phyloP scores from a whole-genome alignment of 2,888 invertebrate species.

The Chrysotoxum bicinctum region DNA sequence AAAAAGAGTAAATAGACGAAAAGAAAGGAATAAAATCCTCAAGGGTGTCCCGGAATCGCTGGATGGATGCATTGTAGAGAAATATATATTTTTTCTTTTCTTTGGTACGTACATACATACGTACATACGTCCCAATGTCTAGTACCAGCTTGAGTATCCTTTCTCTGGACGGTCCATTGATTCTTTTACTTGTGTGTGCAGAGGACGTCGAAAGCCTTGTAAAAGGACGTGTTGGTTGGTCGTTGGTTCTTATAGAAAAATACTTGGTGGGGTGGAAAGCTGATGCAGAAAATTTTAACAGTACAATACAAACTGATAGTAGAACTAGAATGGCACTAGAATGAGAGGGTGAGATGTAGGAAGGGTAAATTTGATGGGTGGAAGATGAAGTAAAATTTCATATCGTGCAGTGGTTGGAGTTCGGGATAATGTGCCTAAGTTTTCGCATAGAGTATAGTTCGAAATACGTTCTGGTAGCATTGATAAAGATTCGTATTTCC shows the following conservation, averaged over 20 bases:
- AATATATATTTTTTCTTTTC: slow-evolving; percentile 9
- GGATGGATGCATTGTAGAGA: slow-evolving; percentile 15
- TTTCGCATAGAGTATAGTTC: slow-evolving; percentile 55
- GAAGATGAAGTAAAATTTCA: slow-evolving; percentile 45
- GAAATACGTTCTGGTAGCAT: slow-evolving; percentile 62
- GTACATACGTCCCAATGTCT: slow-evolving; percentile 24
- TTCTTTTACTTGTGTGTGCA: slow-evolving; percentile 50
- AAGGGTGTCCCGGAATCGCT: slow-evolving; percentile 46
- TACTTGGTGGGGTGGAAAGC: slow-evolving; percentile 42
- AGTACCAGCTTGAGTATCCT: slow-evolving; percentile 43
- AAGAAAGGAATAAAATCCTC: slow-evolving; percentile 22
- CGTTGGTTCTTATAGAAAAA: not conserved
- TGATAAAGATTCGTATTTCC: slow-evolving; percentile 70
- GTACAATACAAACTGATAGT: slow-evolving; percentile 30
- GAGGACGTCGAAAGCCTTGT: slow-evolving; percentile 38
- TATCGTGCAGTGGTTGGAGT: slow-evolving; percentile 44
- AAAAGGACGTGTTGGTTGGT: slow-evolving; percentile 25
- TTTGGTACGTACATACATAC: not conserved
- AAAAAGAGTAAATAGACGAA: slow-evolving; percentile 23
- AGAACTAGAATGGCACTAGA: not conserved
- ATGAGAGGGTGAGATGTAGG: not conserved
- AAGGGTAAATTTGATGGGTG: not conserved
- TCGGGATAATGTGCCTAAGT: slow-evolving; percentile 68
- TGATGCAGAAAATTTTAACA: slow-evolving; percentile 53
- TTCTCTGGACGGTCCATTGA: slow-evolving; percentile 56